Evolutionary conservation across 2,797 vertebrate genomes (phyloP).

Genomic region (Garrulus glandarius): DNA sequence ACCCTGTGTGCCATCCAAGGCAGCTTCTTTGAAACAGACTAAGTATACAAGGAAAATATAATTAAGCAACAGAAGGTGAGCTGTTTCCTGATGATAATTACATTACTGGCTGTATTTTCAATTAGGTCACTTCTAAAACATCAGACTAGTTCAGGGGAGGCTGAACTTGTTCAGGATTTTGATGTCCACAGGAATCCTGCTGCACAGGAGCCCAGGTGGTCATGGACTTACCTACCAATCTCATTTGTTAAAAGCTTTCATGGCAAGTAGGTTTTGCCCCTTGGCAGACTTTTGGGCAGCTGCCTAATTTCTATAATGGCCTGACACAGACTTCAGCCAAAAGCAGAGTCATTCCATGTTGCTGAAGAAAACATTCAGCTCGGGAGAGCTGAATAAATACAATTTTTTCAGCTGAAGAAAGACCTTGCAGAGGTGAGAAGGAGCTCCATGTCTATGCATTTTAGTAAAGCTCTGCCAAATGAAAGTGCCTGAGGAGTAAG

Average conservation of each 20-base stretch:
- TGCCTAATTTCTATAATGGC: background rate
- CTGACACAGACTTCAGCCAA: background rate
- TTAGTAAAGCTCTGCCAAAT: background rate
- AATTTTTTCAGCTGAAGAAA: background rate
- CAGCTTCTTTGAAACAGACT: background rate
- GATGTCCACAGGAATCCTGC: background rate
- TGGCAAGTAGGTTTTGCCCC: background rate
- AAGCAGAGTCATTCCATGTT: background rate
- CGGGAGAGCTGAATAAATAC: rapidly evolving
- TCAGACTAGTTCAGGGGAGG: background rate
- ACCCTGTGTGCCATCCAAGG: background rate
- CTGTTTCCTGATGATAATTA: slow-evolving; percentile 22
- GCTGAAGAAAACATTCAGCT: background rate
- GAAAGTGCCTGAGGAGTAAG: background rate
- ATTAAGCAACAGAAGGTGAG: slow-evolving; percentile 43
- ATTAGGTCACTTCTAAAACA: background rate
- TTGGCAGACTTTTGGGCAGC: background rate
- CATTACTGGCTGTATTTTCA: background rate
- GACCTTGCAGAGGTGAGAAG: background rate
- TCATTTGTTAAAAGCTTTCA: background rate
- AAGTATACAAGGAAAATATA: background rate
- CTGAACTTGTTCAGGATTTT: background rate
- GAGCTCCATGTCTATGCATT: background rate
- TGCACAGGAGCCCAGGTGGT: background rate
- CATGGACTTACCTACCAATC: background rate